Conservation (phyloP, 2,797 vertebrate genomes). For the Crenichthys baileyi region DNA sequence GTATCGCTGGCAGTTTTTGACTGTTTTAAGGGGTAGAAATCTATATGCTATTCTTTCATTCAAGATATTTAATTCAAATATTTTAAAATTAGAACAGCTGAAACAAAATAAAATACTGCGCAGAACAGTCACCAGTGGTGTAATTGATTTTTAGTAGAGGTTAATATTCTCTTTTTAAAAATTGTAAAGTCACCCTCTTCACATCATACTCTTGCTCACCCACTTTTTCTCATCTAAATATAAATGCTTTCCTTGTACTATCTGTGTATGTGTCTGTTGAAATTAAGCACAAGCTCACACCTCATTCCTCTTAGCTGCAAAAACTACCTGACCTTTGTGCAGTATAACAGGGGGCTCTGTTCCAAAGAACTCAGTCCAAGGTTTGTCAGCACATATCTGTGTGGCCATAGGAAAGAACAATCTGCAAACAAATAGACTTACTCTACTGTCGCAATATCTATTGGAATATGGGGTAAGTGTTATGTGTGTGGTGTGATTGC, state of each 20-base stretch:
- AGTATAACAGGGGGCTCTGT: conserved; percentile 35
- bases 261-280: conserved; percentile 21
- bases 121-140: neutral
- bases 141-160: conserved; percentile 10
- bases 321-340: conserved; percentile 68
- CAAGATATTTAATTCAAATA: conserved; percentile 2
- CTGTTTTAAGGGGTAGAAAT: conserved; percentile 1
- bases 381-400: conserved; percentile 30
- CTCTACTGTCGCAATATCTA: conserved; percentile 2
- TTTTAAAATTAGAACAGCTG: neutral
- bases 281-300: conserved; percentile 18
- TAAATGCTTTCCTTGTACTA: conserved; percentile 13
- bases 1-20: conserved; percentile 8
- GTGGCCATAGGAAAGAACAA: neutral
- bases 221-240: conserved; percentile 51
- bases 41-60: neutral
- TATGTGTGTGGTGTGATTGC: conserved; percentile 15
- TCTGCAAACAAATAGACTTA: neutral
- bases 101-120: neutral
- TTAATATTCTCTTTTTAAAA: conserved; percentile 39
- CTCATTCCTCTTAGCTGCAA: conserved; percentile 52
- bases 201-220: conserved; percentile 48
- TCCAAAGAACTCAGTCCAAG: conserved; percentile 44
- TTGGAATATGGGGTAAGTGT: conserved; percentile 13
- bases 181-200: conserved; percentile 47